A percentile compares a stretch with the other conserved stretches of the same genome.
phyloP scores from a whole-genome alignment of 2,797 vertebrate species.

The Neosilurus mollespiculum region DNA sequence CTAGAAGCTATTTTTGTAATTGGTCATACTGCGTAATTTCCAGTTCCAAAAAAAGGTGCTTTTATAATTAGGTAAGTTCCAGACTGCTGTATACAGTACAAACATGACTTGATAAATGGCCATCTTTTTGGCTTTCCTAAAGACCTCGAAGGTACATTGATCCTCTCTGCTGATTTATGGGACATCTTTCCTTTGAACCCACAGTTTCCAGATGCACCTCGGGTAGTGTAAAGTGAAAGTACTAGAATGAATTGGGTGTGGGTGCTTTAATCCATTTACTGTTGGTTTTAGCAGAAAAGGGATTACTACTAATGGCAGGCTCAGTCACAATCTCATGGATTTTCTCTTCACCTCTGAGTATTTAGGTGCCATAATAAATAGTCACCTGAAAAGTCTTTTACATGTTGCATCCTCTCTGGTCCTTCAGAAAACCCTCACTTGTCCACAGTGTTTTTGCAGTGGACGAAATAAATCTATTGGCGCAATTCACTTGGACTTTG shows the following conservation, averaged over 20 bases:
- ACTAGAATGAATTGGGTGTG: conserved; percentile 43
- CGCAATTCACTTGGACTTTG: background rate
- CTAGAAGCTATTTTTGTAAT: conserved; percentile 19
- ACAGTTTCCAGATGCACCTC: conserved; percentile 64
- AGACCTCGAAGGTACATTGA: conserved; percentile 52
- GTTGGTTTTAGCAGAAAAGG: conserved; percentile 37
- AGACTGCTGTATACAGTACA: conserved; percentile 36
- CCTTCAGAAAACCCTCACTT: conserved; percentile 1
- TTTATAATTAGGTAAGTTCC: conserved; percentile 46
- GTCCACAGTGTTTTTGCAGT: conserved; percentile 1
- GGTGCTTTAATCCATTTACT: conserved; percentile 44
- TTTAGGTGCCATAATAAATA: background rate
- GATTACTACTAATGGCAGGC: conserved; percentile 36
- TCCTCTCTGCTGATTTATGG: conserved; percentile 58
- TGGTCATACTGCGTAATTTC: conserved; percentile 23
- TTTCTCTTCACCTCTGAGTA: conserved; percentile 13
- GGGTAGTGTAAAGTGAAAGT: conserved; percentile 41
- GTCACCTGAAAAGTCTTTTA: conserved; percentile 1
- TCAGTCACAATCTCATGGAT: conserved; percentile 19
- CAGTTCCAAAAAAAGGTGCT: conserved; percentile 32
- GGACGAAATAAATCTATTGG: background rate
- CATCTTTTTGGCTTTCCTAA: conserved; percentile 59
- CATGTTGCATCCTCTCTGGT: conserved; percentile 26
- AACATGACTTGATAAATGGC: conserved; percentile 53
- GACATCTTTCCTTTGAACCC: conserved; percentile 52